These are phyloP conservation scores for Sebastes schlegelii DNA, from an alignment of 2,113 vertebrate species.

Conservation along the genomic window DNA sequence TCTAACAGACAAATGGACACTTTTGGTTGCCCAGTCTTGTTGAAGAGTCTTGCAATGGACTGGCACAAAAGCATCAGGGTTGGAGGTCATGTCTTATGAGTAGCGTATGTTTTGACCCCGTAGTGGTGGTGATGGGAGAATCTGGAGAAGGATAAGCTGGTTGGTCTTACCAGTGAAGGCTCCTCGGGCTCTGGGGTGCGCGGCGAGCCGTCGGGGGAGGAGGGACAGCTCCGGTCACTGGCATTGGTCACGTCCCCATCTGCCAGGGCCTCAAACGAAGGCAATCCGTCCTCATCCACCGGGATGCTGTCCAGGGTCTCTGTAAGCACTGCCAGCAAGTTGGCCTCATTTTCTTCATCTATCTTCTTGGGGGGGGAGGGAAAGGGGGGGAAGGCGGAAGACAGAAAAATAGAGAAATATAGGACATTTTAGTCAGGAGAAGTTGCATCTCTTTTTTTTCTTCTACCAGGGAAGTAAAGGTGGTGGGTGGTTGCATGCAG, in stretches of 20 bases:
- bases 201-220: slow-evolving; percentile 92
- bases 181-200: slow-evolving; percentile 96
- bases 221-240: slow-evolving; percentile 95
- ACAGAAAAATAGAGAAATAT: slow-evolving; percentile 71
- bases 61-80: slow-evolving; percentile 19
- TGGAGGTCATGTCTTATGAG: slow-evolving; percentile 31
- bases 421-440: slow-evolving; percentile 81
- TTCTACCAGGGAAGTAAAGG: slow-evolving; percentile 48
- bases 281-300: slow-evolving; percentile 99
- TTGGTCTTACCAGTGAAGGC: slow-evolving; percentile 96
- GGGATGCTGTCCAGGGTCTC: slow-evolving; percentile 99
- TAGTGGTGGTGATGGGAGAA: slow-evolving; percentile 4
- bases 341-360: slow-evolving; percentile 99
- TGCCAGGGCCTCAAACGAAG: slow-evolving; percentile 98
- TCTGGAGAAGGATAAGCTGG: slow-evolving; percentile 58
- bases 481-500: slow-evolving; percentile 57
- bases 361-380: slow-evolving; percentile 90
- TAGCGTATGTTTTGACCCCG: slow-evolving; percentile 9
- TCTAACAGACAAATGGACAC: slow-evolving; percentile 34
- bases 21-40: slow-evolving; percentile 16
- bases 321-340: slow-evolving; percentile 98
- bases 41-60: slow-evolving; percentile 26
- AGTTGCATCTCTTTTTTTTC: slow-evolving; percentile 65
- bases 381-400: slow-evolving; percentile 46
- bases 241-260: slow-evolving; percentile 98